These are phyloP conservation scores for Nematolebias whitei DNA, from an alignment of 2,113 vertebrate genomes.

Conservation along the genomic window DNA sequence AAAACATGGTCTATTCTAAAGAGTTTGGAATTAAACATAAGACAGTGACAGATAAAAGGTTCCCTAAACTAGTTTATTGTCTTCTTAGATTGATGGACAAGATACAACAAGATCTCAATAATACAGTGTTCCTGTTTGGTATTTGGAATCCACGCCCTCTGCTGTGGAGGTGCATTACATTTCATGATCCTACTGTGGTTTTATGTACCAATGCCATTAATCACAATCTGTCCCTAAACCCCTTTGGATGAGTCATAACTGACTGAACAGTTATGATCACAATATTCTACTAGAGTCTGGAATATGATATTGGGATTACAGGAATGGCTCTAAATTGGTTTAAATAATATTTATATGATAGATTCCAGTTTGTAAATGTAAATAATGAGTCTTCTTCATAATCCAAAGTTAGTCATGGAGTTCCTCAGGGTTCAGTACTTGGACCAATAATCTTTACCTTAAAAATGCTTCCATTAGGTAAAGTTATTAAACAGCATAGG, in stretches of 20 bases:
- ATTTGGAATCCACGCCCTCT: constrained; percentile 21
- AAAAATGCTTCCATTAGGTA: too few relatives aligned
- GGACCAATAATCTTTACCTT: too few relatives aligned
- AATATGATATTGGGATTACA: too few relatives aligned
- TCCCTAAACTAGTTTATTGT: background rate
- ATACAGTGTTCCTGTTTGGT: constrained; percentile 20
- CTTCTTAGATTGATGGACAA: constrained; percentile 31
- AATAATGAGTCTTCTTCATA: too few relatives aligned
- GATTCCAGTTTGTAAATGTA: too few relatives aligned
- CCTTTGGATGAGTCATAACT: background rate
- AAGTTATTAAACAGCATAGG: too few relatives aligned
- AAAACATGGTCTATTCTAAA: constrained; percentile 32
- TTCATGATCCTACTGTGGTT: constrained; percentile 1
- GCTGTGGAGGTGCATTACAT: background rate
- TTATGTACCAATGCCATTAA: background rate
- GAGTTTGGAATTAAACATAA: constrained; percentile 44
- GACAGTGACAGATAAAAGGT: constrained; percentile 26
- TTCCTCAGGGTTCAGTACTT: too few relatives aligned
- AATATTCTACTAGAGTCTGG: too few relatives aligned
- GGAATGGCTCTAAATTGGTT: too few relatives aligned
- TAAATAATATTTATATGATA: too few relatives aligned
- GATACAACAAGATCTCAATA: constrained; percentile 22
- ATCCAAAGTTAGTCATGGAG: too few relatives aligned
- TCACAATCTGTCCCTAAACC: background rate
- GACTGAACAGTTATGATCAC: too few relatives aligned